Percentiles rank a stretch among this genome's conserved stretches.
Conservation (phyloP, 2,888 invertebrate genomes). For the Sesia apiformis region DNA sequence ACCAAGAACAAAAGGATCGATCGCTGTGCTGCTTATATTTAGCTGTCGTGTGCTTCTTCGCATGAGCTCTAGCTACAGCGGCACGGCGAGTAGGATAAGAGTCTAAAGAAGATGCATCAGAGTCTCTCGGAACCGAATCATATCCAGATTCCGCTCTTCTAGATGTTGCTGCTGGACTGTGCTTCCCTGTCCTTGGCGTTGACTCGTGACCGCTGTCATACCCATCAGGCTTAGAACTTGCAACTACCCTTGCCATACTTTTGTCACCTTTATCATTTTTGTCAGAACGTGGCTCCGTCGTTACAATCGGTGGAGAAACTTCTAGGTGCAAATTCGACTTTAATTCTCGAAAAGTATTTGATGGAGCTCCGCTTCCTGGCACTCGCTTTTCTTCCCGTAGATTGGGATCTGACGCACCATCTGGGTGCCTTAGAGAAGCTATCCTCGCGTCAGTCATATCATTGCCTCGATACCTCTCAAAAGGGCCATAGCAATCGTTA, state of each 20-base stretch:
- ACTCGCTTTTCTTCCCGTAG: slow-evolving; percentile 80
- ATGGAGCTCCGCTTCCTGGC: slow-evolving; percentile 78
- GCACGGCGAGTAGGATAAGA: slow-evolving; percentile 75
- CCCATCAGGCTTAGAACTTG: slow-evolving; percentile 81
- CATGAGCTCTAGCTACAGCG: slow-evolving; percentile 64
- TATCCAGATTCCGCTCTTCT: slow-evolving; percentile 92
- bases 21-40: slow-evolving; percentile 82
- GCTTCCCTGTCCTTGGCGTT: slow-evolving; percentile 86
- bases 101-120: slow-evolving; percentile 90
- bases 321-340: slow-evolving; percentile 66
- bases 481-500: slow-evolving; percentile 72
- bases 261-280: slow-evolving; percentile 78
- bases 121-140: slow-evolving; percentile 91
- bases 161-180: slow-evolving; percentile 85
- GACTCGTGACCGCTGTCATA: slow-evolving; percentile 91
- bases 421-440: slow-evolving; percentile 88
- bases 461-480: slow-evolving; percentile 76
- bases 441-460: slow-evolving; percentile 73
- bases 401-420: slow-evolving; percentile 95
- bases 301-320: slow-evolving; percentile 72
- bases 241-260: slow-evolving; percentile 78
- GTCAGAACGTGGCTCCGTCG: slow-evolving; percentile 74
- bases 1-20: slow-evolving; percentile 83
- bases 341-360: slow-evolving; percentile 73
- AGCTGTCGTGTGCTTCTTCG: slow-evolving; percentile 71